phyloP scores from a whole-genome alignment of 2,888 invertebrate species.

The Parochlus steinenii region DNA sequence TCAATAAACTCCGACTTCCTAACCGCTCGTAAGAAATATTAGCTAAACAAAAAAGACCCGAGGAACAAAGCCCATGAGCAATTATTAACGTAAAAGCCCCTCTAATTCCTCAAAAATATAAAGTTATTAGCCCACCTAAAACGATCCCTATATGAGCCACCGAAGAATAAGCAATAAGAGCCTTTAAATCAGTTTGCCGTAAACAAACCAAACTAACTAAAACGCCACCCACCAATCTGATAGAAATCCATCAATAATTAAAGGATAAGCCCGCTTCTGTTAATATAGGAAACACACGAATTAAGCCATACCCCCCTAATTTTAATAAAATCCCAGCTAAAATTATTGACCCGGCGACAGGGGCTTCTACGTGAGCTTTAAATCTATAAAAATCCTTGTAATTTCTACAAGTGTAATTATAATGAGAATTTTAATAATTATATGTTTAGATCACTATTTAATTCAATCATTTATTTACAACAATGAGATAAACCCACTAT shows the following conservation, averaged over 20 bases:
- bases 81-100: conserved; percentile 42
- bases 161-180: conserved; percentile 59
- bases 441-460: conserved; percentile 19
- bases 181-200: conserved; percentile 50
- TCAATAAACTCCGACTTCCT: conserved; percentile 40
- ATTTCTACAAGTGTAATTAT: conserved; percentile 31
- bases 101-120: conserved; percentile 35
- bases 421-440: conserved; percentile 19
- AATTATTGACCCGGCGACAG: conserved; percentile 55
- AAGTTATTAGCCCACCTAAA: conserved; percentile 37
- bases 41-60: conserved; percentile 46
- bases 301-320: conserved; percentile 51
- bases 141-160: conserved; percentile 52
- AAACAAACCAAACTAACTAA: conserved; percentile 48
- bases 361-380: conserved; percentile 61
- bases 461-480: conserved; percentile 23
- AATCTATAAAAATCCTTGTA: conserved; percentile 35
- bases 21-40: conserved; percentile 46
- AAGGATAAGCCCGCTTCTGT: conserved; percentile 31
- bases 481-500: conserved; percentile 24
- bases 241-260: conserved; percentile 35
- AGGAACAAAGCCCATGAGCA: conserved; percentile 47
- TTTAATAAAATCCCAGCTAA: conserved; percentile 57
- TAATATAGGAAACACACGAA: conserved; percentile 38
- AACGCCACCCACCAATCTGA: conserved; percentile 40